A percentile compares a stretch with the other conserved stretches of the same genome.
Conservation (phyloP, 1,140 invertebrate species). For the Drosophila simulans region DNA sequence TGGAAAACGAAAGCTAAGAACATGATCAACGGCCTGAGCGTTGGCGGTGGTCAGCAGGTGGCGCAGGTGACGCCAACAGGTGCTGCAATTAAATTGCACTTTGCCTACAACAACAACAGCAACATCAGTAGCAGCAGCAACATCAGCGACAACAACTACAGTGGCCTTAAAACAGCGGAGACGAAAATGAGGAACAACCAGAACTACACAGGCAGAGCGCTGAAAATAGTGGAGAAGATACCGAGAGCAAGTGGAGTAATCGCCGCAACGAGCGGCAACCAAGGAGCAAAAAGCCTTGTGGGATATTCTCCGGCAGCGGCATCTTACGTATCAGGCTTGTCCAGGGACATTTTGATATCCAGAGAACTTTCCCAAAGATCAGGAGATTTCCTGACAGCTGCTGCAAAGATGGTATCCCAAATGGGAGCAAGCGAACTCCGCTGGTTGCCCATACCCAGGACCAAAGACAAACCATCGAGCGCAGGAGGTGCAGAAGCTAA, state of each 20-base stretch:
- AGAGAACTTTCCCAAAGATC: neutral
- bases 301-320: neutral
- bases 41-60: constrained; percentile 48
- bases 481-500: constrained; percentile 11
- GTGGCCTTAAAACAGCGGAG: constrained; percentile 30
- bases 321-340: neutral
- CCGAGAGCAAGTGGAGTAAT: constrained; percentile 21
- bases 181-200: constrained; percentile 33
- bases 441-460: constrained; percentile 21
- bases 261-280: constrained; percentile 8
- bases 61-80: constrained; percentile 42
- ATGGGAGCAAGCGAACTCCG: constrained; percentile 1
- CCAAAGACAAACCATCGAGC: constrained; percentile 8
- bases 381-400: neutral
- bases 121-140: constrained; percentile 18
- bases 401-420: neutral
- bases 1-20: constrained; percentile 16
- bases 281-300: neutral
- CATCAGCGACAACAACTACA: constrained; percentile 43
- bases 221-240: constrained; percentile 43
- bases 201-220: constrained; percentile 25
- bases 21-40: constrained; percentile 69
- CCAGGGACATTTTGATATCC: neutral
- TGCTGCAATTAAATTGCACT: constrained; percentile 67
- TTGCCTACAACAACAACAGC: constrained; percentile 54